Evolutionary conservation across 2,113 vertebrate genomes (phyloP).

Genomic region (Lepus americanus): DNA sequence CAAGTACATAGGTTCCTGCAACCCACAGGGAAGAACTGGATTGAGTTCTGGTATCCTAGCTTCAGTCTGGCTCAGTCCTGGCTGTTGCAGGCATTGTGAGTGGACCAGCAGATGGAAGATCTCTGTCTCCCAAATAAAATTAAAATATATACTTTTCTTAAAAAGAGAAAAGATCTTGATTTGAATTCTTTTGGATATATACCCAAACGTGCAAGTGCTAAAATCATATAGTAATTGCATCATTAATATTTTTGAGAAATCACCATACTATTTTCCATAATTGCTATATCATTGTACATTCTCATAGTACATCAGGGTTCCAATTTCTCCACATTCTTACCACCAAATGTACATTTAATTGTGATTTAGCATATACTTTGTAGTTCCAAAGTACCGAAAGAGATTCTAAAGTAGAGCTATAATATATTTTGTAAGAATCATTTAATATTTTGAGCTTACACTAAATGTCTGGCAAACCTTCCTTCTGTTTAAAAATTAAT

Average conservation of each 20-base stretch:
- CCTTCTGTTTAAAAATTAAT: conserved; percentile 25
- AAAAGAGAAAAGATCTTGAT: background rate
- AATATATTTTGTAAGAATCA: conserved; percentile 54
- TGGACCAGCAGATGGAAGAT: no score
- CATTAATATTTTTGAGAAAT: conserved; percentile 22
- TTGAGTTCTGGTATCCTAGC: no score
- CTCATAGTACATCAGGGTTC: background rate
- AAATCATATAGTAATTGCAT: background rate
- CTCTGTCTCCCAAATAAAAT: no score
- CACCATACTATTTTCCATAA: background rate
- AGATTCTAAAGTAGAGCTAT: conserved; percentile 21
- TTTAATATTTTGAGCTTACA: conserved; percentile 57
- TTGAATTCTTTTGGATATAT: conserved; percentile 33
- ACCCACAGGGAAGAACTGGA: no score
- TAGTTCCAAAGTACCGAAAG: conserved; percentile 25
- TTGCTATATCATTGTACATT: conserved; percentile 33
- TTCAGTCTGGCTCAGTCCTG: no score
- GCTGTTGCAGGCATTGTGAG: no score
- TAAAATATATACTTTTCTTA: no score
- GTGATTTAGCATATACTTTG: conserved; percentile 55
- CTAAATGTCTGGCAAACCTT: conserved; percentile 54
- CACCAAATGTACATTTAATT: conserved; percentile 48
- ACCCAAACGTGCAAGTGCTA: background rate
- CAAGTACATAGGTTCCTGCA: no score
- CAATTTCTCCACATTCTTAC: background rate